Conservation (phyloP, 1,140 invertebrate species). For the Papilio glaucus region DNA sequence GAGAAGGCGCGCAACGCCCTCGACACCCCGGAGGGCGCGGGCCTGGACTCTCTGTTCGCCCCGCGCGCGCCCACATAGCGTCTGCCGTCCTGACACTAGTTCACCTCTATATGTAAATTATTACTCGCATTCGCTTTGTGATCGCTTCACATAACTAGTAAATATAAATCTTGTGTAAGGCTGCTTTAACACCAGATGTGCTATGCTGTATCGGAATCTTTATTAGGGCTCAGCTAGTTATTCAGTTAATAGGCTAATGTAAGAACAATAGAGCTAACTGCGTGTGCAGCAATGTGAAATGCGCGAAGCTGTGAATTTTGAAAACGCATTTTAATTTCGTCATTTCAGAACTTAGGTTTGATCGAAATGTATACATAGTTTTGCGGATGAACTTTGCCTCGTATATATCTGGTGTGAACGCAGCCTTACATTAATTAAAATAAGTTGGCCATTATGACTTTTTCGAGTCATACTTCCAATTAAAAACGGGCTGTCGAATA, state of each 20-base stretch:
- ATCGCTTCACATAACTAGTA: conserved; percentile 24
- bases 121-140: conserved; percentile 25
- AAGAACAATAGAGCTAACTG: too few species aligned
- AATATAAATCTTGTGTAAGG: background rate
- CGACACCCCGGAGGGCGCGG: conserved; percentile 74
- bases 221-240: too few species aligned
- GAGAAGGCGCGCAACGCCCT: conserved; percentile 78
- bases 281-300: too few species aligned
- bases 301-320: too few species aligned
- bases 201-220: too few species aligned
- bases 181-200: too few species aligned
- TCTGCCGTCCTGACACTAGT: background rate
- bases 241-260: too few species aligned
- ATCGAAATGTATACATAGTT: background rate
- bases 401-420: background rate
- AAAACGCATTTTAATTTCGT: too few species aligned
- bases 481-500: background rate
- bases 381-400: too few species aligned
- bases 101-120: conserved; percentile 31
- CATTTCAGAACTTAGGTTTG: too few species aligned
- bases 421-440: background rate
- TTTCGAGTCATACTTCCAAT: background rate
- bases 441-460: background rate
- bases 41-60: conserved; percentile 82
- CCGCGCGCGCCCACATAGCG: conserved; percentile 61